Base-by-base conservation (phyloP, 2,797 vertebrate species). In the Austrolebias charrua region DNA sequence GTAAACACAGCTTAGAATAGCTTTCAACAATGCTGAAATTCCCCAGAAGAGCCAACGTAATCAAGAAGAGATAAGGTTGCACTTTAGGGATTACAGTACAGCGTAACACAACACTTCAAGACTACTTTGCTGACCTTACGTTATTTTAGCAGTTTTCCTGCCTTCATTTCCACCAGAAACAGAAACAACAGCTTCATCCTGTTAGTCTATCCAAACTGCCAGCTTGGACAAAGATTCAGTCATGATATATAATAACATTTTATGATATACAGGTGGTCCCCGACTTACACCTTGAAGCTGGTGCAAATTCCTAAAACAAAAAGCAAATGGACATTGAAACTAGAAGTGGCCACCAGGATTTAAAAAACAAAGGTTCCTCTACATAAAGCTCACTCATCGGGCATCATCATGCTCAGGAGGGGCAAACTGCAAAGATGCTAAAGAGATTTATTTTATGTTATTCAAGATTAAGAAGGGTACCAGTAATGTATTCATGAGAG, bases 1-100 rank as follows among this genome's bases (percentile, higher is more conserved):
- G 45, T 38, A 43, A 42, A 60, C 48, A 14, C 31, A 67, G n/a
- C n/a, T n/a, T n/a, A n/a, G n/a, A n/a, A n/a, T 49, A 52, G 53
- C 54, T 71, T 70, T 58, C 7, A 20, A 62, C 43, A 73, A 55
- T 28, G 69, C 54, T 60, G 60, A 48, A 42, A 51, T 62, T 80
- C 70, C 62, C 60, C 1, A 5, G 45, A 73, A 55, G 60, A 68
- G 58, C 72, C 51, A 55, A 49, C 29, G 66, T 44, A 76, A 63
- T 59, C 38, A 51, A 11, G 14, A 38, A 59, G 51, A 35, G 69
- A 51, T 63, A 54, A 69, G 45, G 49, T 48, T 40, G 35, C 29
- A 59, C 47, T 50, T 45, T 42, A 43, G 49, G 53, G 69, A 75
- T 70, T 69, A 65, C 28, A 33, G 31, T 69, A 65, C 28, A 33